phyloP scores from a whole-genome alignment of 2,888 invertebrate genomes.

The Rotaria sp. region DNA sequence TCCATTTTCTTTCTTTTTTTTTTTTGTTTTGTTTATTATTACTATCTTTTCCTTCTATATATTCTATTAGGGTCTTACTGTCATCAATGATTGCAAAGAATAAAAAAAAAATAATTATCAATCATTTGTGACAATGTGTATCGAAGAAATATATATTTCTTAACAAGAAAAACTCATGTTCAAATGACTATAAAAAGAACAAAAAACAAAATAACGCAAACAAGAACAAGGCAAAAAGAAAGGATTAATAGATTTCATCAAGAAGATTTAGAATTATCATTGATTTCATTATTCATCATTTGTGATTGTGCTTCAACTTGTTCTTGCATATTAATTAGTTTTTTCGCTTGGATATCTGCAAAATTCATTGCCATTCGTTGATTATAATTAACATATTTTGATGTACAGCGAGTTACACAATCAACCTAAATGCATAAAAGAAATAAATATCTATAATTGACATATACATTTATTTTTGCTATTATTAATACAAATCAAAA shows the following conservation, averaged over 20 bases:
- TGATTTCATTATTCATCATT: background rate
- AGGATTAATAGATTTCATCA: background rate
- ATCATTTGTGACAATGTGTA: too few species aligned
- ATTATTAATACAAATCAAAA: too few species aligned
- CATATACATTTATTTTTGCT: too few species aligned
- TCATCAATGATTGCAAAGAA: too few species aligned
- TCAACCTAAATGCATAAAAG: background rate
- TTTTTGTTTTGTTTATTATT: too few species aligned
- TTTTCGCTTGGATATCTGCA: background rate
- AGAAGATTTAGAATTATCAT: background rate
- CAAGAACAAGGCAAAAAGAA: background rate
- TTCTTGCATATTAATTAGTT: background rate
- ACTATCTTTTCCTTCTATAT: too few species aligned
- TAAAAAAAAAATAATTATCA: too few species aligned
- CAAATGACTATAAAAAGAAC: background rate
- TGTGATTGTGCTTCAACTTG: background rate
- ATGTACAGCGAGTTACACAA: background rate
- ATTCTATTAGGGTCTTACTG: too few species aligned
- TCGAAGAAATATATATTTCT: too few species aligned
- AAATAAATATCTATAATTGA: too few species aligned
- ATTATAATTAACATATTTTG: background rate
- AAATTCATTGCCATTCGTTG: slow-evolving; percentile 22
- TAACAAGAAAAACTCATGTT: too few species aligned
- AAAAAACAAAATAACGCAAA: background rate
- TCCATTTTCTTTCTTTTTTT: too few species aligned